phyloP scores from a whole-genome alignment of 2,888 invertebrate species.

The Mayetiola destructor region DNA sequence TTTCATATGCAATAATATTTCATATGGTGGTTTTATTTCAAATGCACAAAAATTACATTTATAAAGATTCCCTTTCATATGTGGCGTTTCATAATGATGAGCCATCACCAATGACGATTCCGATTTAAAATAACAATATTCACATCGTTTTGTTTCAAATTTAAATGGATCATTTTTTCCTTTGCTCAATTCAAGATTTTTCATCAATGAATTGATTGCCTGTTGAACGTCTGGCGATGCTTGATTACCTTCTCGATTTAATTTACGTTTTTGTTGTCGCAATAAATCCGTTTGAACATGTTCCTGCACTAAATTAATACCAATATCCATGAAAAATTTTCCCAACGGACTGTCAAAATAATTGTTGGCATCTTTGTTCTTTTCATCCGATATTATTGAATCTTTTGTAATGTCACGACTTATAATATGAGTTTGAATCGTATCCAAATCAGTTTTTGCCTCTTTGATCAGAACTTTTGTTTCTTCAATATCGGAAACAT shows the following conservation, averaged over 20 bases:
- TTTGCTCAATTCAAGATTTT: slow-evolving; percentile 72
- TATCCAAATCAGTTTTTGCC: slow-evolving; percentile 40
- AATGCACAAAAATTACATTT: slow-evolving; percentile 74
- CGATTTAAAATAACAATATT: slow-evolving; percentile 78
- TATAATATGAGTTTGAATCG: slow-evolving; percentile 36
- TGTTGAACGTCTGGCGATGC: slow-evolving; percentile 44
- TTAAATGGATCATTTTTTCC: slow-evolving; percentile 69
- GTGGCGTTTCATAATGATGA: slow-evolving; percentile 79
- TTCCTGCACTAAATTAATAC: slow-evolving; percentile 80
- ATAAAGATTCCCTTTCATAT: slow-evolving; percentile 75
- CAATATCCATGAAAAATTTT: slow-evolving; percentile 82
- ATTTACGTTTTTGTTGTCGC: slow-evolving; percentile 71
- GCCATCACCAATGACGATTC: slow-evolving; percentile 72
- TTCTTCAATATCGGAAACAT: slow-evolving; percentile 36
- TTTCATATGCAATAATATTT: slow-evolving; percentile 84
- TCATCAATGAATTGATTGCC: slow-evolving; percentile 67
- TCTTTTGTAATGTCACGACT: slow-evolving; percentile 30
- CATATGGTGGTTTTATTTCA: slow-evolving; percentile 70
- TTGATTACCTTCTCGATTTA: slow-evolving; percentile 53
- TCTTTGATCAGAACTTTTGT: slow-evolving; percentile 40
- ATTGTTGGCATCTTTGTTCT: slow-evolving; percentile 41
- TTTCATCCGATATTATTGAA: slow-evolving; percentile 20
- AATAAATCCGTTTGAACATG: slow-evolving; percentile 85
- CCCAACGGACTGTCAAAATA: slow-evolving; percentile 80
- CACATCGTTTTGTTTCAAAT: slow-evolving; percentile 65